Evolutionary conservation across 35 echinoderm and acorn worm species (phyloP), one percentile per base, ranked within the genome.

Genomic region (Apostichopus japonicus): DNA sequence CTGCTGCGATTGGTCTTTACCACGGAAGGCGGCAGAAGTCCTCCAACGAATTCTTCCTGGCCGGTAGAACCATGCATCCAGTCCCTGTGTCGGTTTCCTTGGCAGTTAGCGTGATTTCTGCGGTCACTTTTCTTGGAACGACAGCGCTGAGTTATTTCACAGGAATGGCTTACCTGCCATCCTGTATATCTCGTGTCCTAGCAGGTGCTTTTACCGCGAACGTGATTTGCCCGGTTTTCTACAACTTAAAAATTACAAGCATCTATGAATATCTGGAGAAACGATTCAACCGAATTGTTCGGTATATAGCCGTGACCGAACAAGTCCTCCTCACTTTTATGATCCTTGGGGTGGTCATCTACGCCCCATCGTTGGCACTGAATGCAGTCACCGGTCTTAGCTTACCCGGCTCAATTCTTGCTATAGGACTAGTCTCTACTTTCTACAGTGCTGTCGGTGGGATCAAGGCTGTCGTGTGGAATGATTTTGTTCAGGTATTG

Each of bases 361-460:
- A 92, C 44, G 91, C 91, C 17, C 91, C 91, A 6, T 17, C 91
- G 21, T 24, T 92, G 21, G 91, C 91, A 17, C 52, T 92, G 19
- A 92, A 83, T 70, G 91, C 91, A 25, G 79, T 84, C 21, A 92
- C 91, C 24, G 91, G 91, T 2, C 24, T 92, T 53, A 92, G 91
- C 25, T 8, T 92, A 4, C 24, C 13, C 23, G 59, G 23, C 1
- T 84, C 91, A 0, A 92, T 84, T 52, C 6, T 92, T 6, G 73
- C 91, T 3, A 51, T 92, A 5, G 91, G 91, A 67, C 17, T 84
- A n/a, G 91, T 83, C 10, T 83, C 52, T 83, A 92, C 91, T 16
- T 92, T 92, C 33, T 92, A 92, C 58, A 92, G 65, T n/a, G 16
- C 91, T 1, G 65, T 92, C 24, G 91, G 77, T 19, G 77, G 79